Evolutionary conservation across 2,888 invertebrate species (phyloP).

Genomic region (Caenorhabditis virilis): DNA sequence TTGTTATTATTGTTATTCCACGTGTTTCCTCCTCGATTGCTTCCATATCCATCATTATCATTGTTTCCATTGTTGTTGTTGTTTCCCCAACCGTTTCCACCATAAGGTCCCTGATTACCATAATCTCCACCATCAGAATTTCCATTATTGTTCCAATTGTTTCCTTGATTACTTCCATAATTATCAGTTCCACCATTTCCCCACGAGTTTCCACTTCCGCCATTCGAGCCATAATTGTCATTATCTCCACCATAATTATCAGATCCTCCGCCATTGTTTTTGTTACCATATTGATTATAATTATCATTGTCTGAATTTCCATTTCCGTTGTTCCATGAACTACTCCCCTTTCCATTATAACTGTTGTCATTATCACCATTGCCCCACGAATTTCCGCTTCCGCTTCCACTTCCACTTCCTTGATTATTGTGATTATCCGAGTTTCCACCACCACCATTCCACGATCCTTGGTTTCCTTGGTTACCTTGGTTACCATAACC

Average conservation of each 20-base stretch:
- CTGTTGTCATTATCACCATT: neutral
- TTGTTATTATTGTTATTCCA: neutral
- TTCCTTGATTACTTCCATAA: conserved; percentile 3
- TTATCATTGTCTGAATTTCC: too few relatives aligned
- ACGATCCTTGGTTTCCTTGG: neutral
- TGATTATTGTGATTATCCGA: conserved; percentile 1
- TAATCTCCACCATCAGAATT: too few relatives aligned
- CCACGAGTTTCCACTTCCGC: too few relatives aligned
- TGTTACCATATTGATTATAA: too few relatives aligned
- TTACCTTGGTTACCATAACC: neutral
- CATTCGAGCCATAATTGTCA: conserved; percentile 7
- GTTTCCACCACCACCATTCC: neutral
- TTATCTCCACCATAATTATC: conserved; percentile 13
- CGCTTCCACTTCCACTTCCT: neutral
- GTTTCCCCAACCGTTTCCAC: conserved; percentile 6
- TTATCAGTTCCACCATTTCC: conserved; percentile 10
- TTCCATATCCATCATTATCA: conserved; percentile 5
- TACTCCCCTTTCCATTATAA: neutral
- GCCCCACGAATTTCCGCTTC: neutral
- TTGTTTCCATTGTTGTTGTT: conserved; percentile 18
- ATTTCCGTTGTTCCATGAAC: too few relatives aligned
- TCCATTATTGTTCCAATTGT: conserved; percentile 8
- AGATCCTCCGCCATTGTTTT: conserved; percentile 14
- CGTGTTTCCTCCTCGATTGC: neutral
- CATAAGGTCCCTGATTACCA: neutral